phyloP scores from a whole-genome alignment of 2,888 invertebrate species.

The Salticus scenicus region DNA sequence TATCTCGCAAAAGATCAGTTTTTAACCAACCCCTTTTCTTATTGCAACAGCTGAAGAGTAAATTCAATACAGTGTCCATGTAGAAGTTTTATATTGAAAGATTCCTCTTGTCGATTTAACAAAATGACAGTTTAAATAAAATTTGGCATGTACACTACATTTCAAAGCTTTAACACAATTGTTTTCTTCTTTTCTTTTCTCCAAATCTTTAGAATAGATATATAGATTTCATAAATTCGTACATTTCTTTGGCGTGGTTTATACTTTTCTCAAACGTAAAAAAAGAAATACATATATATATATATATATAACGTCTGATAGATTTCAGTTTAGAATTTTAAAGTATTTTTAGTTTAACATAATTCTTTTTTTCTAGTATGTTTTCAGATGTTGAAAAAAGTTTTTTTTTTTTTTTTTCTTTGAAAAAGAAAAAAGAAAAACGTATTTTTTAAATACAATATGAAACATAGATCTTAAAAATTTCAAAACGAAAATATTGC shows the following conservation, averaged over 20 bases:
- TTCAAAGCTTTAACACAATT: background rate
- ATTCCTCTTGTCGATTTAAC: background rate
- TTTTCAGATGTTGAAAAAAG: too few species aligned
- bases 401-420: too few species aligned
- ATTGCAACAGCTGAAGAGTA: background rate
- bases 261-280: background rate
- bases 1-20: too few species aligned
- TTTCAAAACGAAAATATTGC: too few species aligned
- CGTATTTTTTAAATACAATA: too few species aligned
- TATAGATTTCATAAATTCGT: background rate
- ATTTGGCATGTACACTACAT: background rate
- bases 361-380: too few species aligned
- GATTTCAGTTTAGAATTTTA: too few species aligned
- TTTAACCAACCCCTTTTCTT: background rate
- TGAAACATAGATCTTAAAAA: too few species aligned
- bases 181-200: background rate
- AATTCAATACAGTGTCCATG: background rate
- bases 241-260: background rate
- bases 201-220: background rate
- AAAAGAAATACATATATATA: too few species aligned
- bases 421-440: too few species aligned
- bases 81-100: background rate
- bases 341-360: too few species aligned
- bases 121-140: slow-evolving; percentile 3
- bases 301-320: too few species aligned